Evolutionary conservation across 1,140 invertebrate genomes (phyloP).

Genomic region (Temnothorax longispinosus): DNA sequence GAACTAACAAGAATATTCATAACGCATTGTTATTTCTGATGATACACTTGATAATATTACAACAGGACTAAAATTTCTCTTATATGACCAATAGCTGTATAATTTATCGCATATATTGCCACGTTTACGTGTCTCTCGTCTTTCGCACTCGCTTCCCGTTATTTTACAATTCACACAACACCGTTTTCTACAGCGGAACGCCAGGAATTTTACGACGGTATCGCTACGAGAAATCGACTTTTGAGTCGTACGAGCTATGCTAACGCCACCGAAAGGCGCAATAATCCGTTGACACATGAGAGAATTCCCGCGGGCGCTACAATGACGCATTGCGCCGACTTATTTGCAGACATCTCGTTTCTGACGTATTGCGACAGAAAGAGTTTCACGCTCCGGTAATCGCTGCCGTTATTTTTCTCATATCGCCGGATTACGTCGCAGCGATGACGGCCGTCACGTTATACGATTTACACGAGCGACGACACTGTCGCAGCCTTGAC

Average conservation of each 20-base stretch:
- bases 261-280: slow-evolving; percentile 14
- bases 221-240: slow-evolving; percentile 6
- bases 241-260: neutral
- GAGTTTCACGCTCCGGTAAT: slow-evolving; percentile 9
- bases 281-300: slow-evolving; percentile 33
- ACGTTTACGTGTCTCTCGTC: neutral
- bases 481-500: neutral
- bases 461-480: slow-evolving; percentile 5
- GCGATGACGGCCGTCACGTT: neutral
- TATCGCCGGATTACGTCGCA: slow-evolving; percentile 21
- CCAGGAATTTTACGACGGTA: neutral
- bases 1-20: neutral
- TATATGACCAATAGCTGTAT: neutral
- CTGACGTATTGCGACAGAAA: slow-evolving; percentile 32
- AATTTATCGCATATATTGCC: neutral
- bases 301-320: slow-evolving; percentile 40
- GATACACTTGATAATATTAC: neutral
- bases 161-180: neutral
- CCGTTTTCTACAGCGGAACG: slow-evolving; percentile 2
- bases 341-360: slow-evolving; percentile 25
- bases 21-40: neutral
- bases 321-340: slow-evolving; percentile 39
- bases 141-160: neutral
- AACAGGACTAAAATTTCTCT: neutral
- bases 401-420: slow-evolving; percentile 8